phyloP scores from a whole-genome alignment of 2,797 vertebrate genomes.

The Melopsittacus undulatus region DNA sequence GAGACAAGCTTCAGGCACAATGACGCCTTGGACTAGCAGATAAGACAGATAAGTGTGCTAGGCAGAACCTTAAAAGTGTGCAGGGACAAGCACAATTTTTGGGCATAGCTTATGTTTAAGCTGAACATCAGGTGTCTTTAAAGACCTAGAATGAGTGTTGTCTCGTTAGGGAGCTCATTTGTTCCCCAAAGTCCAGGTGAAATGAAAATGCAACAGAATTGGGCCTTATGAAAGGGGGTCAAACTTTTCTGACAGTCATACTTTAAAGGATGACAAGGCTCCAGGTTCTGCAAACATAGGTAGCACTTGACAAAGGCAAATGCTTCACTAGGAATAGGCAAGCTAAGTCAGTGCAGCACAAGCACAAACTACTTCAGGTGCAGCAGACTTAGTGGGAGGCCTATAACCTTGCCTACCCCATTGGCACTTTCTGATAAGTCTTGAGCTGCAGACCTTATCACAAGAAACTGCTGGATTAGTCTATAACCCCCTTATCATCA shows the following conservation, averaged over 20 bases:
- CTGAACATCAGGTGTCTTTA: not conserved
- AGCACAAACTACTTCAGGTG: not conserved
- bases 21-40: not conserved
- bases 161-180: not conserved
- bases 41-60: not conserved
- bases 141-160: not conserved
- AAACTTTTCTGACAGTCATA: not conserved
- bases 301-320: not conserved
- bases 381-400: not conserved
- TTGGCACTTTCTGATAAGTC: not conserved
- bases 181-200: rapidly evolving
- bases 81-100: not conserved
- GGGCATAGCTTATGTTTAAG: not conserved
- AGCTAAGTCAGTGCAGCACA: not conserved
- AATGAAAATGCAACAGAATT: not conserved
- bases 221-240: not conserved
- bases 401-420: not conserved
- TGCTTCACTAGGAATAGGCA: not conserved
- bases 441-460: not conserved
- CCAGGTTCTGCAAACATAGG: not conserved
- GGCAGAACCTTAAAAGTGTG: not conserved
- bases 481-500: not conserved
- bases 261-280: not conserved
- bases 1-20: not conserved
- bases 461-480: not conserved